These are phyloP conservation scores for Muraenolepis orangiensis DNA, from an alignment of 2,797 vertebrate species.

Conservation along the genomic window DNA sequence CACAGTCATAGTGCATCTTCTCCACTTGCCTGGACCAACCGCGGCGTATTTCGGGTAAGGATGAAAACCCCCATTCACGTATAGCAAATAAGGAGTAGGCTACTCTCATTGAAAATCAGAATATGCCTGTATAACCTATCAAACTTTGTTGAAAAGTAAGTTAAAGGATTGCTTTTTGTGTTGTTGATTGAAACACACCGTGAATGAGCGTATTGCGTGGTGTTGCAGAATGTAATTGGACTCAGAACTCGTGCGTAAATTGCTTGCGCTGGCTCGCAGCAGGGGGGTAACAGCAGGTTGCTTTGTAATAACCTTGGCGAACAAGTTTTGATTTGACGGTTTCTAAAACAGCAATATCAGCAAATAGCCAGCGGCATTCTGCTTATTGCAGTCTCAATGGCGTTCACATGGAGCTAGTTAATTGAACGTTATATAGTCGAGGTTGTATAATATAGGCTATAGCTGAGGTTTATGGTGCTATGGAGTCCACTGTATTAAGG, in stretches of 20 bases:
- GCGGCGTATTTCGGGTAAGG: constrained; percentile 96
- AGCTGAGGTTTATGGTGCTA: constrained; percentile 22
- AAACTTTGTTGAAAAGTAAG: neutral
- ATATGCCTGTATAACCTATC: neutral
- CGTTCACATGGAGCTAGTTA: too few relatives aligned
- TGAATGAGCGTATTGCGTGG: neutral
- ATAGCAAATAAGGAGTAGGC: neutral
- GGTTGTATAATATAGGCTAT: too few relatives aligned
- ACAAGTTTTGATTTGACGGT: neutral
- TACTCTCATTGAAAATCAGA: neutral
- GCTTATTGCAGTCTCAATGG: neutral
- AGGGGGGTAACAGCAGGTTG: constrained; percentile 1
- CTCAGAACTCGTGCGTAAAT: neutral
- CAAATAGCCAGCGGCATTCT: neutral
- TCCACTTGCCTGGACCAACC: constrained; percentile 81
- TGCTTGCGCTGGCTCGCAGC: neutral
- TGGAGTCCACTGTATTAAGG: neutral
- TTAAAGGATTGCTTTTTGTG: neutral
- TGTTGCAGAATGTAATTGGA: neutral
- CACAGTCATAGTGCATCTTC: constrained; percentile 78
- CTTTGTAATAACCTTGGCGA: neutral
- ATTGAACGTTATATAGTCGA: neutral
- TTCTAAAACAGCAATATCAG: neutral
- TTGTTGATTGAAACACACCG: neutral
- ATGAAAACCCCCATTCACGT: neutral